Evolutionary conservation across 1,140 invertebrate genomes (phyloP), one percentile per base, ranked within the genome.

Genomic region (Trigoniulus corallinus): DNA sequence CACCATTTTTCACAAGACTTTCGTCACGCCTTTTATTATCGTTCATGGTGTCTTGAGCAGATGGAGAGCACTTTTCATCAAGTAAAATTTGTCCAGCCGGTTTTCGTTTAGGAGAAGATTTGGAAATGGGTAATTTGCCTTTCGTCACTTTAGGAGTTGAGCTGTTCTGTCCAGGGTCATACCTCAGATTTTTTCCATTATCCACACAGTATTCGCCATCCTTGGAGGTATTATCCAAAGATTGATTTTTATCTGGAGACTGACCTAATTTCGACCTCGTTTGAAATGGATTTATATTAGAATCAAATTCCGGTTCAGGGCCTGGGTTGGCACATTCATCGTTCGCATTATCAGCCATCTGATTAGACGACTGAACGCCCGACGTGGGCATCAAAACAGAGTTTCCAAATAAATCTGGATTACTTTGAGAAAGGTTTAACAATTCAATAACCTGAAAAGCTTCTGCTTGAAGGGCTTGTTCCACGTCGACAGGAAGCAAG

Each of bases 261-360:
- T 3, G 4, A 3, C 25, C 47, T 4, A 50, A 15, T 41, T 42
- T 50, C 2, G 34, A 2, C 20, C 24, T 50, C 2, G 13, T n/a
- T 41, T 50, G 3, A 25, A 50, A 50, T 3, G 48, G 48, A 23
- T 50, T 50, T 7, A 50, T 22, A 25, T 50, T 50, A 25, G 23
- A 34, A 25, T 50, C 48, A 7, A 41, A 18, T 2, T 27, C 22
- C 3, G 3, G 3, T 12, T 39, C 27, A 34, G 21, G 15, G n/a
- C 25, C 7, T 7, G 25, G 3, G 3, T 25, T n/a, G 3, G 22
- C 4, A 47, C 15, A 12, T 22, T 50, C 37, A 42, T 50, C 42
- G 37, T 50, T 50, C 25, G 40, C 48, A 4, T 25, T 15, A 25
- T 50, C 48, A 2, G 3, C 48, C 48, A 50, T 50, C 26, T 47